Conservation (phyloP, 2,797 vertebrate species). For the Premnoplex brunnescens region DNA sequence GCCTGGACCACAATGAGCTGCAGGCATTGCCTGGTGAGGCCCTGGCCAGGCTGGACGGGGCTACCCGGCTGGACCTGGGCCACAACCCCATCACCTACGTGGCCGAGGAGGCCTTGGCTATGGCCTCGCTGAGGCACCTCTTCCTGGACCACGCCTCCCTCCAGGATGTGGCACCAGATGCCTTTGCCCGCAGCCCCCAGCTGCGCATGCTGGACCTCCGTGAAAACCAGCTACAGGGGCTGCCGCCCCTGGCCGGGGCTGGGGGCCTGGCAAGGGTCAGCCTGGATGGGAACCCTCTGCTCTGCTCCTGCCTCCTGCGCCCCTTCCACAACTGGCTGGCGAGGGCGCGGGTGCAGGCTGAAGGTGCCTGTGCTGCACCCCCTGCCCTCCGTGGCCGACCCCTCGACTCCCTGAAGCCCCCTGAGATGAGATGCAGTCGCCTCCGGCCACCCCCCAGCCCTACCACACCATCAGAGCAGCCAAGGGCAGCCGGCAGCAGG, state of each 20-base stretch:
- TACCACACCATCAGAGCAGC: neutral
- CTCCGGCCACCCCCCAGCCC: neutral
- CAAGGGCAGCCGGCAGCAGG: rapidly evolving
- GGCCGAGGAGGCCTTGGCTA: constrained; percentile 83
- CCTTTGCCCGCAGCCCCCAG: constrained; percentile 81
- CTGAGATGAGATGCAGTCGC: constrained; percentile 82
- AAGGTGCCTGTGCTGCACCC: constrained; percentile 83
- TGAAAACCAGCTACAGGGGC: constrained; percentile 85
- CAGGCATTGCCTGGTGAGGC: constrained; percentile 88
- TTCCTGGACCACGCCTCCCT: constrained; percentile 87
- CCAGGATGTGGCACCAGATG: constrained; percentile 84
- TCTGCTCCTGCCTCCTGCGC: constrained; percentile 88
- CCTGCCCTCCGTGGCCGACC: constrained; percentile 80
- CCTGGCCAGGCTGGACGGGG: constrained; percentile 84
- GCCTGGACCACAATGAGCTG: constrained; percentile 91
- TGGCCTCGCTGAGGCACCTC: constrained; percentile 88
- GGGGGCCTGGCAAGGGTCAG: constrained; percentile 80
- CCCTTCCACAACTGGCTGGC: constrained; percentile 86
- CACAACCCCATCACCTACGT: constrained; percentile 92
- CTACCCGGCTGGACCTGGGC: constrained; percentile 86
- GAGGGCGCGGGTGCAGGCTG: constrained; percentile 73
- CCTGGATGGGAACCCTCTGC: constrained; percentile 86
- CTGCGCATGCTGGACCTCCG: constrained; percentile 86
- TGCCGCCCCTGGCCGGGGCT: constrained; percentile 83
- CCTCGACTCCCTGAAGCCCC: constrained; percentile 80